Evolutionary conservation across 2,888 invertebrate species (phyloP).

Genomic region (Gasteruption jaculator): DNA sequence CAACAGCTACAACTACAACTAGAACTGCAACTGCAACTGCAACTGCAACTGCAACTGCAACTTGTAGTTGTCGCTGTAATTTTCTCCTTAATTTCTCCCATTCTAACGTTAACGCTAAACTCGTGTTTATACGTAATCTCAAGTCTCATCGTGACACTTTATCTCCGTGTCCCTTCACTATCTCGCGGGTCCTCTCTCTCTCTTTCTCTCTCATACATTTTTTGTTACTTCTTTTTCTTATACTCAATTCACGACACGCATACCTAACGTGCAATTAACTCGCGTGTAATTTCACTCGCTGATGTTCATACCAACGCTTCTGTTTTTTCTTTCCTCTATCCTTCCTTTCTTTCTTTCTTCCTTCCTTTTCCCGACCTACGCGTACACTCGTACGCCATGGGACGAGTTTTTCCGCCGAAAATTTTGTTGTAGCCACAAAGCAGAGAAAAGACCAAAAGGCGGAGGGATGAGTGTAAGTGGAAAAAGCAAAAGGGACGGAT

Average conservation of each 20-base stretch:
- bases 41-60: too few relatives aligned
- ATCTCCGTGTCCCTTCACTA: not conserved
- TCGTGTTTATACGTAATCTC: not conserved
- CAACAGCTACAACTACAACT: too few relatives aligned
- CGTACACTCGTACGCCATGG: not conserved
- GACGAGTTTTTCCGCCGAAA: constrained; percentile 3
- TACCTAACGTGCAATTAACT: constrained; percentile 33
- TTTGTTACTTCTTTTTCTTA: constrained; percentile 13
- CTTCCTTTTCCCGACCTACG: not conserved
- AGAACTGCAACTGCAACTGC: too few relatives aligned
- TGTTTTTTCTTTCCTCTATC: constrained; percentile 1
- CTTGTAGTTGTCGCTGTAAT: too few relatives aligned
- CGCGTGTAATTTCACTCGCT: constrained; percentile 32
- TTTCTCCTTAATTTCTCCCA: too few relatives aligned
- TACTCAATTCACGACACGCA: constrained; percentile 24
- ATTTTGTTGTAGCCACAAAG: constrained; percentile 1
- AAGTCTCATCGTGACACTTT: constrained; percentile 3
- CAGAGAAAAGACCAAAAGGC: not conserved
- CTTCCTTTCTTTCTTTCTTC: constrained; percentile 1
- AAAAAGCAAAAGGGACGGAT: too few relatives aligned
- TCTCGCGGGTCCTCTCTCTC: too few relatives aligned
- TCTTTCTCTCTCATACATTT: constrained; percentile 10
- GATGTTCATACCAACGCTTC: not conserved
- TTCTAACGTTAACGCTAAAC: constrained; percentile 1
- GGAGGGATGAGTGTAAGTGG: not conserved